These are phyloP conservation scores for Graphium colonna DNA, from an alignment of 2,888 invertebrate genomes.

Conservation along the genomic window DNA sequence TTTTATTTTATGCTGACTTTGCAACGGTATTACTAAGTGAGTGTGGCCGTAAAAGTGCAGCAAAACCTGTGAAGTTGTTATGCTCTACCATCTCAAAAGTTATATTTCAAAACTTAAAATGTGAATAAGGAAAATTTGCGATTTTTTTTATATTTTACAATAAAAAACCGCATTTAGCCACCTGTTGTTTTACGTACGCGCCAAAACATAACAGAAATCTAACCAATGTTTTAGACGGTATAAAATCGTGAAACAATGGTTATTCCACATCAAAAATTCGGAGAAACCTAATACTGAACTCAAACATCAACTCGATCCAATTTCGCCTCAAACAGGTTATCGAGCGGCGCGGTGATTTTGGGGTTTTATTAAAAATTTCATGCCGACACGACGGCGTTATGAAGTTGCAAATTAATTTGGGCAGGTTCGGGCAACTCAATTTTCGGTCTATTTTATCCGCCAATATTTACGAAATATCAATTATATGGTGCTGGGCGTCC, in stretches of 20 bases:
- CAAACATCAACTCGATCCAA: constrained; percentile 19
- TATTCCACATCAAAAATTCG: neutral
- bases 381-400: constrained; percentile 65
- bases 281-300: neutral
- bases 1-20: too few relatives aligned
- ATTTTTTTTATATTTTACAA: too few relatives aligned
- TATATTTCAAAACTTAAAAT: too few relatives aligned
- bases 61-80: too few relatives aligned
- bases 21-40: too few relatives aligned
- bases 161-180: too few relatives aligned
- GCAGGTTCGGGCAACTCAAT: constrained; percentile 73
- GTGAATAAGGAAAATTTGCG: neutral
- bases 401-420: constrained; percentile 78
- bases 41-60: too few relatives aligned
- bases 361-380: constrained; percentile 65
- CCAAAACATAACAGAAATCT: too few relatives aligned
- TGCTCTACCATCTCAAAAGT: too few relatives aligned
- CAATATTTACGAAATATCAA: constrained; percentile 78
- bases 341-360: constrained; percentile 28
- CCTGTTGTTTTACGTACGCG: too few relatives aligned
- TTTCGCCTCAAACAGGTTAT: constrained; percentile 26
- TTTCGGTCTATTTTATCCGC: constrained; percentile 74
- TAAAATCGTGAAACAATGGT: neutral
- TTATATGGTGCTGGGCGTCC: constrained; percentile 51
- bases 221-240: constrained; percentile 2